phyloP scores from a whole-genome alignment of 2,113 vertebrate genomes.

The Pao palembangensis region DNA sequence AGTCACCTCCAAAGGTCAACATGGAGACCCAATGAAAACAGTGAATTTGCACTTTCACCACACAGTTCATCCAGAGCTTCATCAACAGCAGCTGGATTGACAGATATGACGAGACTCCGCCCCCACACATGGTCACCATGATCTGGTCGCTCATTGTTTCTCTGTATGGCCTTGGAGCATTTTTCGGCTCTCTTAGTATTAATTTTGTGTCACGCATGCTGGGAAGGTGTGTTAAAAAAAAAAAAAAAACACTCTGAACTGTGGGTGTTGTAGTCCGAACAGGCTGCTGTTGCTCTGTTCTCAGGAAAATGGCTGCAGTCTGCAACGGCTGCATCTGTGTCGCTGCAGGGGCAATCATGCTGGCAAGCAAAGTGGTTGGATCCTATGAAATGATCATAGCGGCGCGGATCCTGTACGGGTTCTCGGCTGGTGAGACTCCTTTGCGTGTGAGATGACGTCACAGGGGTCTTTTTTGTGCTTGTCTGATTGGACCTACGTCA shows the following conservation, averaged over 20 bases:
- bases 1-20: too few species aligned
- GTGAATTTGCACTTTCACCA: neutral
- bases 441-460: neutral
- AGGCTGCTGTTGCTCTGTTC: neutral
- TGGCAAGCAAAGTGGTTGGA: constrained; percentile 54
- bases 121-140: constrained; percentile 52
- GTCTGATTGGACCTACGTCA: neutral
- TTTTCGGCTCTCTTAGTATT: constrained; percentile 60
- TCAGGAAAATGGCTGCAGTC: constrained; percentile 67
- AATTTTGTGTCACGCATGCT: constrained; percentile 44
- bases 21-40: neutral
- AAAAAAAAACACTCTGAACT: neutral
- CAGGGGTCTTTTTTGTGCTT: neutral
- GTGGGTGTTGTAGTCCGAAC: too few species aligned
- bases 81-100: constrained; percentile 73
- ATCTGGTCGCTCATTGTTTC: constrained; percentile 73
- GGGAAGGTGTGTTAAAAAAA: constrained; percentile 64
- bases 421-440: constrained; percentile 57
- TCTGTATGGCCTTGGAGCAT: constrained; percentile 61
- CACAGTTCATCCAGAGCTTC: constrained; percentile 72
- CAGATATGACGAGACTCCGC: constrained; percentile 50
- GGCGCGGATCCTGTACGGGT: constrained; percentile 66
- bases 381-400: constrained; percentile 76
- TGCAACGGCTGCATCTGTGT: constrained; percentile 52
- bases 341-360: constrained; percentile 54